Evolutionary conservation across 2,797 vertebrate genomes (phyloP), one percentile per base, ranked within the genome.

Genomic region (Prunella strophiata): DNA sequence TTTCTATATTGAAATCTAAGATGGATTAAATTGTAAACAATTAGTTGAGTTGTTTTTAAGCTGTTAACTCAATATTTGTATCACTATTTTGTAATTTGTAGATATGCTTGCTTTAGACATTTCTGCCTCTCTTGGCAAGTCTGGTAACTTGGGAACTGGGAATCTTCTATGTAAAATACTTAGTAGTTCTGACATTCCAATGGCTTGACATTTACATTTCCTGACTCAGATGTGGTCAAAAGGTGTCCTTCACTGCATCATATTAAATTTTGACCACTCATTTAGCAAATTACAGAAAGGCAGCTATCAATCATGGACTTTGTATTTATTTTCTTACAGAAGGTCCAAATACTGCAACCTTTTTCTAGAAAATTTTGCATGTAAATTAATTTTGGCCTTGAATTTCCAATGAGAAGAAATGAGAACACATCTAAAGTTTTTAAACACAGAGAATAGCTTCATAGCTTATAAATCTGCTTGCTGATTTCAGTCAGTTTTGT

Each of bases 301-400:
- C 2, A 15, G 5, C 7, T 61, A 21, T 72, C 47, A 80, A 12
- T 74, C 23, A 59, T 26, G 19, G 36, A 16, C 1, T 63, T 63
- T 21, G 19, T 30, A 43, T 68, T 68, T 59, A 48, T 63, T 85
- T 88, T 76, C 25, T 40, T 72, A 72, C 3, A 42, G 43, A 72
- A 48, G 12, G 16, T 62, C 3, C 4, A 78, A 61, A 79, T 65
- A 50, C 6, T 4, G 0, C 4, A 43, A 36, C 1, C 0, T 54
- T 66, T 79, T 42, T 9, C 10, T 59, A 36, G 25, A 72, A 91
- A 66, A 67, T 16, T 52, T 59, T 78, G 13, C 9, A 43, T n/a
- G 15, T 16, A 76, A 57, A 62, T 29, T 65, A 47, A 65, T 85
- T 88, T 86, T 52, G 7, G 5, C 12, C 20, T 77, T 72, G 5